A percentile compares a stretch with the other conserved stretches of the same genome.
phyloP scores from a whole-genome alignment of 2,113 vertebrate genomes.

The Stercorarius parasiticus region DNA sequence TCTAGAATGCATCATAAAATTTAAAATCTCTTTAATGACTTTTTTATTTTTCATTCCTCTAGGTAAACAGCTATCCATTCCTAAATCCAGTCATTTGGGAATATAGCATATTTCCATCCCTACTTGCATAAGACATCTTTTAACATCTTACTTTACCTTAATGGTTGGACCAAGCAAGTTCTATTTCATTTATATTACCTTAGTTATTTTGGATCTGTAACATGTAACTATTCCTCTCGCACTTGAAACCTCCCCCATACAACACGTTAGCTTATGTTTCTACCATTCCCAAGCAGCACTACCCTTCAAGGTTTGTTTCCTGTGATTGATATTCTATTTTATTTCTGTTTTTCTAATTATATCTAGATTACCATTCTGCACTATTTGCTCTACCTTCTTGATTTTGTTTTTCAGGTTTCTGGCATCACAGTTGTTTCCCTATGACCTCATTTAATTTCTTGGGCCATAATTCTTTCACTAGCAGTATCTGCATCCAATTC shows the following conservation, averaged over 20 bases:
- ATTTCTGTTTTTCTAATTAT: not conserved
- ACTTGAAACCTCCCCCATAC: not conserved
- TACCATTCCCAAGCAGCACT: not conserved
- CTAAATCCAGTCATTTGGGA: not conserved
- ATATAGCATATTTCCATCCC: not conserved
- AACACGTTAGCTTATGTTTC: rapidly evolving
- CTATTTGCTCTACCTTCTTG: not conserved
- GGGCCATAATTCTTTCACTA: not conserved
- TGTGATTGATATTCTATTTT: not conserved
- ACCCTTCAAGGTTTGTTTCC: not conserved
- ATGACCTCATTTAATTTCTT: not conserved
- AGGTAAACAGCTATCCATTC: not conserved
- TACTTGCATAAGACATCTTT: not conserved
- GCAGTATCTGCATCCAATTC: not conserved
- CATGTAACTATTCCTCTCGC: not conserved
- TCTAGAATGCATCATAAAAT: not conserved
- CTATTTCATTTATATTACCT: not conserved
- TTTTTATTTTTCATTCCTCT: not conserved
- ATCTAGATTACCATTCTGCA: not conserved
- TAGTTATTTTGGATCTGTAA: not conserved
- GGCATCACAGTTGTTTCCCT: not conserved
- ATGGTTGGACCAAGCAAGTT: not conserved
- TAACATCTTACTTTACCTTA: not conserved
- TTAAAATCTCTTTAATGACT: not conserved
- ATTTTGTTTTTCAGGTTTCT: not conserved